A percentile compares a stretch with the other conserved stretches of the same genome.
phyloP scores from a whole-genome alignment of 2,797 vertebrate genomes.

The Hypotaenidia philippensis region DNA sequence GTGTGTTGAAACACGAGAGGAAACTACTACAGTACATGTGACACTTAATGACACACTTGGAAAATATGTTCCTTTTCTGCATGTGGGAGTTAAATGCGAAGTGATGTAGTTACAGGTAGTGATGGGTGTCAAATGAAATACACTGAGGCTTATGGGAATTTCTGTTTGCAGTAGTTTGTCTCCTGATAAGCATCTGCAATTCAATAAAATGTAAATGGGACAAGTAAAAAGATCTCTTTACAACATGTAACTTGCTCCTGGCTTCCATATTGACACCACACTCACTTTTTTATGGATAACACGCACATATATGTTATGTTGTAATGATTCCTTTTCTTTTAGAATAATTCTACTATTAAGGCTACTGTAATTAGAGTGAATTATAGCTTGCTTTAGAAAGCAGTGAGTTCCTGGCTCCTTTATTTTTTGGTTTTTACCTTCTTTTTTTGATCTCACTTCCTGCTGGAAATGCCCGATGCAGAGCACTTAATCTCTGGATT shows the following conservation, averaged over 20 bases:
- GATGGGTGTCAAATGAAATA: not conserved
- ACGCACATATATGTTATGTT: not conserved
- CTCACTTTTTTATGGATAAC: not conserved
- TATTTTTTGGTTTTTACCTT: accelerated
- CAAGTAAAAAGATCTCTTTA: not conserved
- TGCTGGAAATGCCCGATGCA: not conserved
- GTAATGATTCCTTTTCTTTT: not conserved
- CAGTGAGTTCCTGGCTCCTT: not conserved
- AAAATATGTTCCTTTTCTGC: conserved; percentile 57
- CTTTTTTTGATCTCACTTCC: not conserved
- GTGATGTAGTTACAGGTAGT: not conserved
- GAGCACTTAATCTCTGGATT: not conserved
- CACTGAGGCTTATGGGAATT: not conserved
- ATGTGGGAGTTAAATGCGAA: not conserved
- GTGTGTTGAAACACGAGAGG: conserved; percentile 45
- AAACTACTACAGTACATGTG: conserved; percentile 34
- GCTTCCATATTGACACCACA: not conserved
- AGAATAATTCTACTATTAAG: not conserved
- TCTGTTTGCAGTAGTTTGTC: conserved; percentile 7
- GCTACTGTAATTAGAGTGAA: not conserved
- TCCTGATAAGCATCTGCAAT: conserved; percentile 20
- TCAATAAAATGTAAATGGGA: not conserved
- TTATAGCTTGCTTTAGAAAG: conserved; percentile 1
- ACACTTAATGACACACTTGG: conserved; percentile 46
- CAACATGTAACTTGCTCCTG: not conserved